Evolutionary conservation across 2,888 invertebrate genomes (phyloP).

Genomic region (Stenoptilia bipunctidactyla): DNA sequence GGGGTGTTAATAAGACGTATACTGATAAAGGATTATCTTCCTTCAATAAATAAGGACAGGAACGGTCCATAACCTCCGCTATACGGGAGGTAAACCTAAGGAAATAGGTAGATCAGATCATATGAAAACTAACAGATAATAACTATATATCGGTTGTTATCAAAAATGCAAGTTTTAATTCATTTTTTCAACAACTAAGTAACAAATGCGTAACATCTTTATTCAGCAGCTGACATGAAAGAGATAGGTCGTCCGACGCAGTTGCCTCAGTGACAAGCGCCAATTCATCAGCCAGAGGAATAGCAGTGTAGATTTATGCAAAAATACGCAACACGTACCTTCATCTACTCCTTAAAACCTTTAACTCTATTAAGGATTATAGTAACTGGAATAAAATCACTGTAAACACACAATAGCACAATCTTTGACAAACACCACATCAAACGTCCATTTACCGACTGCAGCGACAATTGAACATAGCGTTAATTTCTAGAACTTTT

Average conservation of each 20-base stretch:
- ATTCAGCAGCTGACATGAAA: slow-evolving; percentile 66
- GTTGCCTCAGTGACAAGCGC: slow-evolving; percentile 46
- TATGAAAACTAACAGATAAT: slow-evolving; percentile 21
- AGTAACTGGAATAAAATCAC: slow-evolving; percentile 58
- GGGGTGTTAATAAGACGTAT: slow-evolving; percentile 47
- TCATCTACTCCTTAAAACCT: slow-evolving; percentile 75
- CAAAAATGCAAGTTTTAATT: slow-evolving; percentile 51
- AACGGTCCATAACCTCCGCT: slow-evolving; percentile 64
- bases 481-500: slow-evolving; percentile 48
- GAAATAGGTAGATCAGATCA: slow-evolving; percentile 37
- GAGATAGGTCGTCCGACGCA: slow-evolving; percentile 51
- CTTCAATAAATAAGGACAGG: slow-evolving; percentile 51
- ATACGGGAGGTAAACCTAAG: slow-evolving; percentile 49
- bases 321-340: slow-evolving; percentile 49
- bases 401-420: slow-evolving; percentile 76
- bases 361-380: slow-evolving; percentile 60
- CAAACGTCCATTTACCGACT: slow-evolving; percentile 77
- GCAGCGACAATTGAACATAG: slow-evolving; percentile 55
- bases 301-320: slow-evolving; percentile 14
- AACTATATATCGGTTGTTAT: slow-evolving; percentile 24
- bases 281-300: slow-evolving; percentile 32
- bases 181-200: slow-evolving; percentile 43
- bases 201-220: slow-evolving; percentile 66
- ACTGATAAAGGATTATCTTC: slow-evolving; percentile 49
- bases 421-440: slow-evolving; percentile 76